Evolutionary conservation across 2,797 vertebrate genomes (phyloP), one percentile per base, ranked within the genome.

Genomic region (Podarcis lilfordi): DNA sequence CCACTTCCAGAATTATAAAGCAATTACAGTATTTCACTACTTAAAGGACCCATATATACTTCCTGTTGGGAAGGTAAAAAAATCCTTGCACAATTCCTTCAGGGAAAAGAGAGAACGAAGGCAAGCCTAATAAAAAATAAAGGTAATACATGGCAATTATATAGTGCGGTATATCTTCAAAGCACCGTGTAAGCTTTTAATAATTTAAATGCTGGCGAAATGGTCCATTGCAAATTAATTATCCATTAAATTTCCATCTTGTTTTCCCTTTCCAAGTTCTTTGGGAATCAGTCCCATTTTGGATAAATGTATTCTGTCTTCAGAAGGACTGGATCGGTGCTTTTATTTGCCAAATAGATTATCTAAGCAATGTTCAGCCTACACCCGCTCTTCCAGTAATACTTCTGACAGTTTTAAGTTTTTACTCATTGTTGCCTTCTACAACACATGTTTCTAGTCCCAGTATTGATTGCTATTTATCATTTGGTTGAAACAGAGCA

Each of bases 1-100:
- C 88, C 32, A 81, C 6, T 78, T 92, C 88, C 64, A 84, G 91
- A 92, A 81, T 75, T 64, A 89, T 83, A 92, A 89, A 85, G 84
- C 17, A 86, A 6, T 68, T 75, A 80, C 85, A 77, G 50, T 81
- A 55, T 84, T 40, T 88, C 50, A 91, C 90, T 88, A 88, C 29
- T 89, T 85, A 2, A 88, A 92, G 82, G 25, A 5, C 19, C 78
- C 69, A 75, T 89, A 88, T 71, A 82, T 71, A 71, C 80, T 71
- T 86, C 71, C 87, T 84, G 72, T 84, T 82, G 78, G 79, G 86
- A 7, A 87, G 8, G 6, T 35, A 88, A 77, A 55, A 88, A 55
- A 88, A 4, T 72, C 82, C 88, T 45, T 90, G 82, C 19, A 3
- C 1, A 6, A 93, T 2, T 89, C 45, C 45, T 87, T 80, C 84